These are phyloP conservation scores for Tupaia chinensis DNA, from an alignment of 2,113 vertebrate genomes.

Conservation along the genomic window DNA sequence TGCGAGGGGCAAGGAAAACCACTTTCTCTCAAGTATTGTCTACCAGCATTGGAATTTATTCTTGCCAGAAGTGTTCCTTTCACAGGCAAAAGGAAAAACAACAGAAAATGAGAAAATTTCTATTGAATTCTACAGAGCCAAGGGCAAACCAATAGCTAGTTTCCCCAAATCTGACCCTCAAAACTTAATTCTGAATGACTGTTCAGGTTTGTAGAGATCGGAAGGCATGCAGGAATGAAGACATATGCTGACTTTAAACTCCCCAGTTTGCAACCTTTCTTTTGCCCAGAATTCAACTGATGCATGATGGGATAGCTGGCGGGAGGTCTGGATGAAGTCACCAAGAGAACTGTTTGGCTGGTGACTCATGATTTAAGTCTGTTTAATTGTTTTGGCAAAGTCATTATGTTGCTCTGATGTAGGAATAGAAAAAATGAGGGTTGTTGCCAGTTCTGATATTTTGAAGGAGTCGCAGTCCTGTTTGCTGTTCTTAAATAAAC, in stretches of 20 bases:
- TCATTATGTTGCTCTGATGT: neutral
- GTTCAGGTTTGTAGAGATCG: neutral
- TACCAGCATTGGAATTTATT: neutral
- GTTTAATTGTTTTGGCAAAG: slow-evolving; percentile 72
- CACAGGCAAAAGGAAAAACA: neutral
- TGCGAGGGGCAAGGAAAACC: neutral
- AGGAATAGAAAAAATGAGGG: slow-evolving; percentile 48
- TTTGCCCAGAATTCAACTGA: neutral
- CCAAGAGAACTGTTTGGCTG: neutral
- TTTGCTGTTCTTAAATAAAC: slow-evolving; percentile 54
- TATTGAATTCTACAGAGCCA: neutral
- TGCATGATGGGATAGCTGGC: slow-evolving; percentile 22
- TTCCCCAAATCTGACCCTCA: neutral
- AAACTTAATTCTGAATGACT: neutral
- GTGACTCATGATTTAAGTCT: slow-evolving; percentile 81
- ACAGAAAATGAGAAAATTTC: slow-evolving; percentile 29
- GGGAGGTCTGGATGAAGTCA: slow-evolving; percentile 40
- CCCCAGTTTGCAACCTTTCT: neutral
- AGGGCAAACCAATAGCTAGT: neutral
- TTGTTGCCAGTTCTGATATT: neutral
- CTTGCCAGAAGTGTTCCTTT: slow-evolving; percentile 13
- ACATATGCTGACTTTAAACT: neutral
- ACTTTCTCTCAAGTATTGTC: neutral
- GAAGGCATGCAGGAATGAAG: neutral
- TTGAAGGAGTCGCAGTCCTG: neutral